Evolutionary conservation across 2,797 vertebrate genomes (phyloP).

Genomic region (Pempheris klunzingeri): DNA sequence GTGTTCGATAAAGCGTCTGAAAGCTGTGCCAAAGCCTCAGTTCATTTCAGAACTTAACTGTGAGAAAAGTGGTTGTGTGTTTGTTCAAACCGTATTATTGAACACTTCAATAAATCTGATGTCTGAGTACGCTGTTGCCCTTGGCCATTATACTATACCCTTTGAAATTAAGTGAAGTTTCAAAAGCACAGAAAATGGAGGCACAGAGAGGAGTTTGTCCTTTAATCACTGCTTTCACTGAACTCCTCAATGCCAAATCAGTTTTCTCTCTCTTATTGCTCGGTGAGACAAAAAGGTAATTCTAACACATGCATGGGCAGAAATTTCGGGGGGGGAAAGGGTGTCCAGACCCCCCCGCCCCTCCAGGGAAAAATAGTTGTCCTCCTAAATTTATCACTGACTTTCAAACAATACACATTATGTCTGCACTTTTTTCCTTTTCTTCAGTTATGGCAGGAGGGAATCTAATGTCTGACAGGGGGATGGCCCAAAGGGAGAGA

Average conservation of each 20-base stretch:
- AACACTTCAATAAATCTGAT: slow-evolving; percentile 65
- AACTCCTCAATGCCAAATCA: slow-evolving; percentile 63
- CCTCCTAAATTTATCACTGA: no score
- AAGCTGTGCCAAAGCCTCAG: slow-evolving; percentile 46
- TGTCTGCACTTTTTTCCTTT: not conserved
- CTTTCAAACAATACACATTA: no score
- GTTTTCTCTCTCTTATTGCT: slow-evolving; percentile 52
- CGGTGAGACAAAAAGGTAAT: slow-evolving; percentile 64
- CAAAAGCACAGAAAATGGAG: slow-evolving; percentile 66
- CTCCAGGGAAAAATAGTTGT: no score
- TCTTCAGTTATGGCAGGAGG: slow-evolving; percentile 4
- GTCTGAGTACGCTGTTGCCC: slow-evolving; percentile 68
- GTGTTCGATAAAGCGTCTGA: slow-evolving; percentile 46
- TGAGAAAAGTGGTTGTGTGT: slow-evolving; percentile 64
- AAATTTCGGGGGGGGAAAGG: no score
- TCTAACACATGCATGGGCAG: slow-evolving; percentile 60
- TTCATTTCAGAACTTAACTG: slow-evolving; percentile 50
- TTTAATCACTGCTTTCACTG: slow-evolving; percentile 69
- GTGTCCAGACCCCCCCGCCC: no score
- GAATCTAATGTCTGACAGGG: no score
- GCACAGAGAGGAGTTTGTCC: slow-evolving; percentile 62
- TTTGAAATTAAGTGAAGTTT: slow-evolving; percentile 74
- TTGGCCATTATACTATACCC: slow-evolving; percentile 70
- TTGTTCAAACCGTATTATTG: slow-evolving; percentile 61
- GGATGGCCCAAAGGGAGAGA: no score